A percentile compares a stretch with the other conserved stretches of the same genome.
Evolutionary conservation across 2,888 invertebrate genomes (phyloP).

Genomic region (Uropetala carovei): DNA sequence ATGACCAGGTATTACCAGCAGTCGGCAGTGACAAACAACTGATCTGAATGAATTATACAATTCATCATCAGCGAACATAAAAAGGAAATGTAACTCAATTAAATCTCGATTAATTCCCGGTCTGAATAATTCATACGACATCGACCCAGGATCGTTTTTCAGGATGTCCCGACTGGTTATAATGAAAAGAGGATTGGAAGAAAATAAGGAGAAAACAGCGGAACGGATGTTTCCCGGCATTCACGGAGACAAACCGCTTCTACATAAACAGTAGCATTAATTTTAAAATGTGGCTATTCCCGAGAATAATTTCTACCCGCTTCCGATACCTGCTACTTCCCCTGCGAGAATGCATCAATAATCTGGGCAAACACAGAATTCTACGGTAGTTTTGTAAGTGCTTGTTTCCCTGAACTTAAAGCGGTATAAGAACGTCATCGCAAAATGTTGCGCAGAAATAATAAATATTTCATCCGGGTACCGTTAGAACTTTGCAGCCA

Average conservation of each 20-base stretch:
- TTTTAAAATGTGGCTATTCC: background rate
- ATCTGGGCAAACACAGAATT: background rate
- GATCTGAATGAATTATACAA: constrained; percentile 16
- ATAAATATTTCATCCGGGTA: background rate
- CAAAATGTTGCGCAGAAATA: background rate
- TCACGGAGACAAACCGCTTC: background rate
- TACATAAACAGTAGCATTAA: background rate
- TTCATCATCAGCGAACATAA: background rate
- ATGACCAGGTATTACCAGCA: background rate
- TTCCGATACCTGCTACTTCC: background rate
- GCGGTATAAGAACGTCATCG: background rate
- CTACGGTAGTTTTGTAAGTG: no score
- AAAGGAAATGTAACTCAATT: constrained; percentile 24
- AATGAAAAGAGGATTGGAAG: background rate
- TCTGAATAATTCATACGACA: background rate
- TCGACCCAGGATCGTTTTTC: background rate
- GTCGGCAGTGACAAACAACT: background rate
- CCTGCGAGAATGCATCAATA: background rate
- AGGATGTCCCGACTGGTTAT: background rate
- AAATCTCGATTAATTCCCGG: constrained; percentile 10
- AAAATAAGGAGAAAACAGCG: constrained; percentile 6
- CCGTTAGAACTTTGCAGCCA: background rate
- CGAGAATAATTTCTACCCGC: background rate
- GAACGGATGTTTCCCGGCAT: background rate
- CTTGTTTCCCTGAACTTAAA: background rate